phyloP scores from a whole-genome alignment of 2,113 vertebrate genomes.

The Spea bombifrons region DNA sequence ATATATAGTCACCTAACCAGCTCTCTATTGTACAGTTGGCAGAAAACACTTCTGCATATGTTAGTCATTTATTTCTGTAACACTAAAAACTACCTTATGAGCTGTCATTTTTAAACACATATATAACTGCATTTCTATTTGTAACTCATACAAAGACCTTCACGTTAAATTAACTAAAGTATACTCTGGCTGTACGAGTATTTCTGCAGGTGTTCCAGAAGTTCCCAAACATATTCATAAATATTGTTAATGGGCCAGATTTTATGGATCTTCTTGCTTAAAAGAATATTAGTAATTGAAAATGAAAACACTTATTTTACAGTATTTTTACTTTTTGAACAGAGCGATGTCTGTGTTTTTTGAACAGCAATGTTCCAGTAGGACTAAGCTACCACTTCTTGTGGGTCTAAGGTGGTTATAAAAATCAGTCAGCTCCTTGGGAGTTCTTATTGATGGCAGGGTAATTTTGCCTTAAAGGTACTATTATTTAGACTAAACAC shows the following conservation, averaged over 20 bases:
- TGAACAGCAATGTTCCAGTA: too few relatives aligned
- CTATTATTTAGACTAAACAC: too few relatives aligned
- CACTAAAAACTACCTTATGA: conserved; percentile 59
- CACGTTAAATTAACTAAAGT: not conserved
- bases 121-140: not conserved
- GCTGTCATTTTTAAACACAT: conserved; percentile 54
- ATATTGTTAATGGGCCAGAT: not conserved
- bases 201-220: not conserved
- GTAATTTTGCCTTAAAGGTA: too few relatives aligned
- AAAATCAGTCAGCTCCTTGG: too few relatives aligned
- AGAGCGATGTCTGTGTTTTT: too few relatives aligned
- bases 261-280: not conserved
- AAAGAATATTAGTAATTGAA: not conserved
- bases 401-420: too few relatives aligned
- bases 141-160: not conserved
- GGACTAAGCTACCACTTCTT: too few relatives aligned
- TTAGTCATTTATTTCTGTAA: conserved; percentile 60
- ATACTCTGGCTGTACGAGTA: not conserved
- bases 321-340: not conserved
- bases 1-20: not conserved
- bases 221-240: not conserved
- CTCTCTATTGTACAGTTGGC: not conserved
- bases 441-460: too few relatives aligned
- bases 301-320: not conserved
- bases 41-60: conserved; percentile 53